Percentiles rank a stretch among this genome's conserved stretches.
Evolutionary conservation across 2,888 invertebrate genomes (phyloP).

Genomic region (Metalampra italica): DNA sequence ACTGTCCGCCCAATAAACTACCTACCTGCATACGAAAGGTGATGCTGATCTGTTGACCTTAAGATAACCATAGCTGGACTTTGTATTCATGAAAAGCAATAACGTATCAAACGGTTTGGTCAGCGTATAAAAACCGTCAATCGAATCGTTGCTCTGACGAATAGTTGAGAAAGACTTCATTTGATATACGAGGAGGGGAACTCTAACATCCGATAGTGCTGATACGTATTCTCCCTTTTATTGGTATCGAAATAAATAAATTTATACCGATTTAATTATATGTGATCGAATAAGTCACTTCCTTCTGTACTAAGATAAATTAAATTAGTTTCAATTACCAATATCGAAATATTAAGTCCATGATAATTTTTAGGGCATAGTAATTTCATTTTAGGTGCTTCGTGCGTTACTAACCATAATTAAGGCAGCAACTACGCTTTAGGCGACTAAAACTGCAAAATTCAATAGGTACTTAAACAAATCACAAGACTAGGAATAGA

Average conservation of each 20-base stretch:
- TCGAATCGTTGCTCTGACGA: conserved; percentile 62
- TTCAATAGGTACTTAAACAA: too few relatives aligned
- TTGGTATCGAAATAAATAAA: conserved; percentile 42
- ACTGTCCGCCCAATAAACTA: too few relatives aligned
- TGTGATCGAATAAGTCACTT: conserved; percentile 47
- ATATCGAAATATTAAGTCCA: too few relatives aligned
- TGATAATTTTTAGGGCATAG: too few relatives aligned
- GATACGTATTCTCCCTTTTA: conserved; percentile 20
- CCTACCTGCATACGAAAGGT: too few relatives aligned
- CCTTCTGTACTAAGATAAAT: conserved; percentile 7
- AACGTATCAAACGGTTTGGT: conserved; percentile 9
- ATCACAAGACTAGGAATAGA: background rate
- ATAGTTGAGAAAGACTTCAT: conserved; percentile 73
- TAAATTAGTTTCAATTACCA: background rate
- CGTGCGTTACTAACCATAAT: too few relatives aligned
- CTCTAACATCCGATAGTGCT: conserved; percentile 47
- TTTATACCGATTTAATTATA: conserved; percentile 46
- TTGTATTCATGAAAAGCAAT: too few relatives aligned
- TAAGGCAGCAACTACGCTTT: too few relatives aligned
- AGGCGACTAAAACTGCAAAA: too few relatives aligned
- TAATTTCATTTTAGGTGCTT: too few relatives aligned
- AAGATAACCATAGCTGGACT: background rate
- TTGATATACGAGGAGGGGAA: conserved; percentile 65
- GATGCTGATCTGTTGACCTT: background rate
- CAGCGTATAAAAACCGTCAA: conserved; percentile 46